Evolutionary conservation across 2,888 invertebrate species (phyloP).

Genomic region (Parascotia fuliginaria): DNA sequence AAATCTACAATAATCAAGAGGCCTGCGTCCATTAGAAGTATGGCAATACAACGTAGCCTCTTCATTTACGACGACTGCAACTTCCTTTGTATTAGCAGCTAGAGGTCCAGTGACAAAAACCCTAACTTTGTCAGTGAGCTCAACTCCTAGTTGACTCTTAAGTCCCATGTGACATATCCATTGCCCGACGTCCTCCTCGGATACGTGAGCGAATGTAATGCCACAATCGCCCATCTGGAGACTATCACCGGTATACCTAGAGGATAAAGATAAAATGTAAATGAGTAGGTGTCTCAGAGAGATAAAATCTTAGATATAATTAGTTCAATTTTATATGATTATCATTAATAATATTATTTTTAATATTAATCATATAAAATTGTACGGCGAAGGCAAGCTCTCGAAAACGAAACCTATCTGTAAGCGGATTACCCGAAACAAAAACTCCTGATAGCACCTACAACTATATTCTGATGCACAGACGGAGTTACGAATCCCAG

Average conservation of each 20-base stretch:
- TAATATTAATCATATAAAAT: too few relatives aligned
- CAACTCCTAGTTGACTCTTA: slow-evolving; percentile 60
- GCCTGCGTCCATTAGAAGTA: slow-evolving; percentile 68
- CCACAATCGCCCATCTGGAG: slow-evolving; percentile 77
- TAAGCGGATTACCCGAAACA: too few relatives aligned
- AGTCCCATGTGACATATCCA: slow-evolving; percentile 84
- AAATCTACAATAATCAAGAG: slow-evolving; percentile 81
- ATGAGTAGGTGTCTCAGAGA: too few relatives aligned
- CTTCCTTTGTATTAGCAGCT: slow-evolving; percentile 60
- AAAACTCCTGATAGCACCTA: too few relatives aligned
- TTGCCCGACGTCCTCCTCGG: slow-evolving; percentile 61
- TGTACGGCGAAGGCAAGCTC: too few relatives aligned
- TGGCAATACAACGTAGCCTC: slow-evolving; percentile 69
- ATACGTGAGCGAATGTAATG: slow-evolving; percentile 67
- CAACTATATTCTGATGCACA: too few relatives aligned
- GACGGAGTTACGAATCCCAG: too few relatives aligned
- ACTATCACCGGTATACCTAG: slow-evolving; percentile 74
- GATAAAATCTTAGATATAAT: too few relatives aligned
- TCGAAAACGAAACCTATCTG: too few relatives aligned
- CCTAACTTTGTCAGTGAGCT: slow-evolving; percentile 59
- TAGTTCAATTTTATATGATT: too few relatives aligned
- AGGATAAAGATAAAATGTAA: not conserved
- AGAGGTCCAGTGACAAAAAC: slow-evolving; percentile 77
- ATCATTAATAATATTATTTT: too few relatives aligned
- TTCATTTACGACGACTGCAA: slow-evolving; percentile 49